phyloP scores from a whole-genome alignment of 2,888 invertebrate species.

The Augochlorella aurata region DNA sequence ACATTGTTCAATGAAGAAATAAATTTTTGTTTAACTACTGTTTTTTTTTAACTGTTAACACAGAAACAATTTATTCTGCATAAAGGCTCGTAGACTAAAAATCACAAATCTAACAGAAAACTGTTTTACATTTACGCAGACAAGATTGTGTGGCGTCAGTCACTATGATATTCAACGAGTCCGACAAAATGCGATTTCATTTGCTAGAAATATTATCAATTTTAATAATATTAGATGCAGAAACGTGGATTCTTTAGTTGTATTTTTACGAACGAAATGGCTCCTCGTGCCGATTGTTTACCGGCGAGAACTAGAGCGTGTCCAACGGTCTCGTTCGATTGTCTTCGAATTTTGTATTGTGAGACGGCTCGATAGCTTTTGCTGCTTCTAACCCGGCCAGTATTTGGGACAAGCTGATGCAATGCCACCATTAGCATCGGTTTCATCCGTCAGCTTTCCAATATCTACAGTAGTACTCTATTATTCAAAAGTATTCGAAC shows the following conservation, averaged over 20 bases:
- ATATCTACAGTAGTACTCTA: not conserved
- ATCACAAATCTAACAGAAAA: no score
- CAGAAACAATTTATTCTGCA: no score
- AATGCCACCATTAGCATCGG: not conserved
- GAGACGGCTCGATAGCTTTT: not conserved
- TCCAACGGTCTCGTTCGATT: not conserved
- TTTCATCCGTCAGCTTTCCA: not conserved
- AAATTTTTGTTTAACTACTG: no score
- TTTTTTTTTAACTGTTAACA: no score
- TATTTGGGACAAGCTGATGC: not conserved
- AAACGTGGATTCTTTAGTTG: not conserved
- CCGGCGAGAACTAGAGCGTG: not conserved
- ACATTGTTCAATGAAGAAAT: no score
- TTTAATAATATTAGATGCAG: not conserved
- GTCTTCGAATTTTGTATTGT: conserved; percentile 5
- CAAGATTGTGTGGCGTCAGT: no score
- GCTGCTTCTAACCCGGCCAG: not conserved
- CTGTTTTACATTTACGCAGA: no score
- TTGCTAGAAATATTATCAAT: no score
- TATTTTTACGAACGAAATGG: not conserved
- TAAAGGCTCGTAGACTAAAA: no score
- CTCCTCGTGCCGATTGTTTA: not conserved
- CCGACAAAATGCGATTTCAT: no score
- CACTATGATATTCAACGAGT: no score
- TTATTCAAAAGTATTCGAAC: no score